Conservation (phyloP, 2,113 vertebrate genomes). For the Nansenia antarctica region DNA sequence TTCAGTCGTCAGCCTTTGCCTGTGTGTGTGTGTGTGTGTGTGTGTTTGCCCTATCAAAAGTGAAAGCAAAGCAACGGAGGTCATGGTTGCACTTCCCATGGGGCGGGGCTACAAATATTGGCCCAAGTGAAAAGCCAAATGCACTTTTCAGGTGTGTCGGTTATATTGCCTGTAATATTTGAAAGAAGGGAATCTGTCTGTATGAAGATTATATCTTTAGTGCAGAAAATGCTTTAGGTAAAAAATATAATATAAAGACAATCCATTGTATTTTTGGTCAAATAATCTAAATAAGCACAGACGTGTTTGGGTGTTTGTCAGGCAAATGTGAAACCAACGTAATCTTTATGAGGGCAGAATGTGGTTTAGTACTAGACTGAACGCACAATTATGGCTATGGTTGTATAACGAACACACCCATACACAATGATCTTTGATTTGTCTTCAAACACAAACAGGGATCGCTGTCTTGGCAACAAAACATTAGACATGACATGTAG, state of each 20-base stretch:
- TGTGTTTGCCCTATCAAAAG: background rate
- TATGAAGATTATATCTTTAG: background rate
- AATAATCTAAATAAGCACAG: no score
- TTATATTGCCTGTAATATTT: no score
- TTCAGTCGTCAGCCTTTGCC: background rate
- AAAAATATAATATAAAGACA: no score
- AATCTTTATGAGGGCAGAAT: no score
- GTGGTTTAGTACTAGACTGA: background rate
- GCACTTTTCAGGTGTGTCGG: no score
- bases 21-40: background rate
- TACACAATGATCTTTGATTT: background rate
- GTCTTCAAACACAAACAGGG: background rate
- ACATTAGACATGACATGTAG: no score
- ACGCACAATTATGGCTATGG: background rate
- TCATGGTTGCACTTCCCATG: no score
- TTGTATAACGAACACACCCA: background rate
- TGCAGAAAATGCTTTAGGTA: background rate
- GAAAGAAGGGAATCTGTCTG: no score
- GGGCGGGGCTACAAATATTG: no score
- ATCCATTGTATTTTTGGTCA: background rate
- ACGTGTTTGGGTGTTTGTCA: background rate
- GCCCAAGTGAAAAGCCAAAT: no score
- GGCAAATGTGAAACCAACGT: background rate
- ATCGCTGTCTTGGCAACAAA: background rate
- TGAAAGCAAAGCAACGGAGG: background rate